Evolutionary conservation across 2,113 vertebrate species (phyloP).

Genomic region (Saimiri boliviensis): DNA sequence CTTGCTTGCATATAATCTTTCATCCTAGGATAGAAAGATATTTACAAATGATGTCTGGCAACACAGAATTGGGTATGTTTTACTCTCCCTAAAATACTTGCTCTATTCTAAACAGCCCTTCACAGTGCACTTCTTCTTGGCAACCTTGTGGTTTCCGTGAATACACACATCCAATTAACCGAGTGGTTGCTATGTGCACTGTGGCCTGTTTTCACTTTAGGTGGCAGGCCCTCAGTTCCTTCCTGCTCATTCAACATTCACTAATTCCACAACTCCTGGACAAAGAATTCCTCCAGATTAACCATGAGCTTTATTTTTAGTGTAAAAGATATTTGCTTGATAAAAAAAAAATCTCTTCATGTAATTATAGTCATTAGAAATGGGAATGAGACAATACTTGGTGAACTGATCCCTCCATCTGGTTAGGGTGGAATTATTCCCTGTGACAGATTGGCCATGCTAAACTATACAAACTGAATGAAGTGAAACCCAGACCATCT

Average conservation of each 20-base stretch:
- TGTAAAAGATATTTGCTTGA: neutral
- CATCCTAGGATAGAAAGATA: constrained; percentile 57
- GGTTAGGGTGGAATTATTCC: constrained; percentile 41
- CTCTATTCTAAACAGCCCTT: constrained; percentile 57
- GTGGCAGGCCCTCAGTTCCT: neutral
- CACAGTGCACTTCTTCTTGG: constrained; percentile 26
- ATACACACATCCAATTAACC: neutral
- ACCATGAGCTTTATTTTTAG: constrained; percentile 23
- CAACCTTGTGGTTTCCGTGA: neutral
- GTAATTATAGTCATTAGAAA: constrained; percentile 42
- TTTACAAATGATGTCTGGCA: constrained; percentile 67
- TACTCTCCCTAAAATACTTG: constrained; percentile 61
- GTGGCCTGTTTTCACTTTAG: constrained; percentile 14
- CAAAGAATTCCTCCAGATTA: constrained; percentile 40
- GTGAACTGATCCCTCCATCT: constrained; percentile 13
- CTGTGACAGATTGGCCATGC: constrained; percentile 4
- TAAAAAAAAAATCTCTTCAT: neutral
- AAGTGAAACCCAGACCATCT: constrained; percentile 1
- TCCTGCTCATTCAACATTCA: neutral
- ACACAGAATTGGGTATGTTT: constrained; percentile 65
- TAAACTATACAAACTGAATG: neutral
- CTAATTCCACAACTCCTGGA: neutral
- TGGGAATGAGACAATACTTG: neutral
- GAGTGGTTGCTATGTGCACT: neutral
- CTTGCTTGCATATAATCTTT: constrained; percentile 67